Conservation (phyloP, 1,140 invertebrate genomes). For the Philopotamus ludificatus region DNA sequence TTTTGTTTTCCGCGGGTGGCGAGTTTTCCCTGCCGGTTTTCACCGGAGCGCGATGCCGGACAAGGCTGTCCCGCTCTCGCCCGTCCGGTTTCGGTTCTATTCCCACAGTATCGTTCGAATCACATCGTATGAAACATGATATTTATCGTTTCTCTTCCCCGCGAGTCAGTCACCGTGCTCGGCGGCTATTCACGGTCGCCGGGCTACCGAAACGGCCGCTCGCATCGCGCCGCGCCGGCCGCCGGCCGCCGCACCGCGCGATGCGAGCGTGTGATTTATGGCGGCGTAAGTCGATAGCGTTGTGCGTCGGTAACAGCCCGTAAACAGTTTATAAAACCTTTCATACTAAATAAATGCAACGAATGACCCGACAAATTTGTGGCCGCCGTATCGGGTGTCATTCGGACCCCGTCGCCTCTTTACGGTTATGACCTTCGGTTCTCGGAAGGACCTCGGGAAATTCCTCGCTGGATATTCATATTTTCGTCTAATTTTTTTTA, state of each 20-base stretch:
- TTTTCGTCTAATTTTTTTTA: not conserved
- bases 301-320: slow-evolving; percentile 1
- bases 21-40: too few relatives aligned
- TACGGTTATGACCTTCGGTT: slow-evolving; percentile 2
- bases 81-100: not conserved
- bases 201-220: slow-evolving; percentile 9
- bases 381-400: slow-evolving; percentile 12
- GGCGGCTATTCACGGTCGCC: slow-evolving; percentile 4
- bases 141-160: slow-evolving; percentile 8
- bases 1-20: too few relatives aligned
- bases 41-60: not conserved
- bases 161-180: not conserved
- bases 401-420: not conserved
- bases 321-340: slow-evolving; percentile 22
- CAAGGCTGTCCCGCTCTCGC: not conserved
- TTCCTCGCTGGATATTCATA: too few relatives aligned
- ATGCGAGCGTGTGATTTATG: slow-evolving; percentile 1
- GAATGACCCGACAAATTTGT: slow-evolving; percentile 15
- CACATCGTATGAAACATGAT: slow-evolving; percentile 2
- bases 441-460: slow-evolving; percentile 3
- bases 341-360: slow-evolving; percentile 9
- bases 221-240: not conserved
- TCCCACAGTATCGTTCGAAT: not conserved
- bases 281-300: slow-evolving; percentile 15
- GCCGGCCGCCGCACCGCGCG: not conserved